Evolutionary conservation across 2,113 vertebrate genomes (phyloP).

Genomic region (Seriola quinqueradiata): DNA sequence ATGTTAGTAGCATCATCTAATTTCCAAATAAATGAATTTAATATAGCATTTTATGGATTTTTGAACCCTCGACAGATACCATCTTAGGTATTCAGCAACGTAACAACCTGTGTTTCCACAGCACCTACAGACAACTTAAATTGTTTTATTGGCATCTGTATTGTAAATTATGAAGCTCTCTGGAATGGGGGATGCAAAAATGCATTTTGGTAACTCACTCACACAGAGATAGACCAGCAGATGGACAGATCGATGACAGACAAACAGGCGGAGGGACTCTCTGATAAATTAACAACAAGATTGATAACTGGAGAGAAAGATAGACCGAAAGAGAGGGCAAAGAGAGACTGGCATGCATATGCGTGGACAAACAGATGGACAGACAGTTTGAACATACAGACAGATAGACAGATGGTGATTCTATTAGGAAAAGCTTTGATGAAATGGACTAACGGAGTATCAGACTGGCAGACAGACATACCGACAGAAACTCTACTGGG

Average conservation of each 20-base stretch:
- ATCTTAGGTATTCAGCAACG: neutral
- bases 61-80: neutral
- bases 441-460: slow-evolving; percentile 62
- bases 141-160: slow-evolving; percentile 6
- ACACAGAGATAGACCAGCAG: slow-evolving; percentile 16
- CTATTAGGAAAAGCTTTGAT: slow-evolving; percentile 69
- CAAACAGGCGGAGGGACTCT: slow-evolving; percentile 28
- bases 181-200: slow-evolving; percentile 8
- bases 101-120: neutral
- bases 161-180: slow-evolving; percentile 17
- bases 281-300: slow-evolving; percentile 55
- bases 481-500: slow-evolving; percentile 65
- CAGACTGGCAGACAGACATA: slow-evolving; percentile 42
- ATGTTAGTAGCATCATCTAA: slow-evolving; percentile 18
- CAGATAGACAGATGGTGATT: slow-evolving; percentile 69
- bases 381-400: slow-evolving; percentile 64
- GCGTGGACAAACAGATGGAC: slow-evolving; percentile 67
- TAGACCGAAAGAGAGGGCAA: slow-evolving; percentile 23
- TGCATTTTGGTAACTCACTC: neutral
- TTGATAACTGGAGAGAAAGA: slow-evolving; percentile 44
- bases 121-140: slow-evolving; percentile 13
- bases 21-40: slow-evolving; percentile 36
- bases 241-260: slow-evolving; percentile 46
- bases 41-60: slow-evolving; percentile 30
- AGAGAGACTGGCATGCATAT: slow-evolving; percentile 41